Evolutionary conservation across 2,113 vertebrate species (phyloP), one percentile per base, ranked within the genome.

Genomic region (Bubo blakistoni): DNA sequence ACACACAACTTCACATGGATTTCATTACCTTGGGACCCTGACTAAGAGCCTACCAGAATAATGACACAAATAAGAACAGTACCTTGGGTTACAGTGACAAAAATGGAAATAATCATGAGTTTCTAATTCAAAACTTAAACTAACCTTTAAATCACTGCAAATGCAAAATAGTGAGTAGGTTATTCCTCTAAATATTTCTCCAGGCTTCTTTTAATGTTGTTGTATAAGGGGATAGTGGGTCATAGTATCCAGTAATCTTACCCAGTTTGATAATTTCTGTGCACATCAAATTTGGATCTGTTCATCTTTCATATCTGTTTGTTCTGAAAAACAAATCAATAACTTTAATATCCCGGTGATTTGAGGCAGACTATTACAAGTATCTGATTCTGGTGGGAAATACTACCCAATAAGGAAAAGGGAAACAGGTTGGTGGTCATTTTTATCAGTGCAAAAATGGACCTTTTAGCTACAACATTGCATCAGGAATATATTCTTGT

Each of bases 1-100:
- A 55, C 1, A 2, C 17, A n/a, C 0, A 0, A 32, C 22, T 38
- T 83, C 30, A 25, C 0, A 0, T 6, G 13, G 55, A 67, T 84
- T 36, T 79, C 1, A 1, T 62, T 84, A 8, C 26, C 29, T 49
- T 6, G 3, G 18, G 19, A 76, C 16, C 6, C 25, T 86, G 16
- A 16, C 34, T 52, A 18, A 8, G 6, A 94, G 11, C 16, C 34
- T 78, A 34, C 7, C n/a, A 54, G 40, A 79, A 82, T 44, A 46
- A 44, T 54, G 8, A 36, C 34, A 42, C 30, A 94, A 59, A 70
- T 51, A 83, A 70, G 25, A 83, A 32, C 24, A 91, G 1, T 16
- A 30, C 44, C 8, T 74, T 2, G 2, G 5, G 4, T 89, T 79
- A n/a, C 27, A 76, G 12, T 63, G 27, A 59, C 52, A 52, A 69